Evolutionary conservation across 2,113 vertebrate genomes (phyloP).

Genomic region (Meriones unguiculatus): DNA sequence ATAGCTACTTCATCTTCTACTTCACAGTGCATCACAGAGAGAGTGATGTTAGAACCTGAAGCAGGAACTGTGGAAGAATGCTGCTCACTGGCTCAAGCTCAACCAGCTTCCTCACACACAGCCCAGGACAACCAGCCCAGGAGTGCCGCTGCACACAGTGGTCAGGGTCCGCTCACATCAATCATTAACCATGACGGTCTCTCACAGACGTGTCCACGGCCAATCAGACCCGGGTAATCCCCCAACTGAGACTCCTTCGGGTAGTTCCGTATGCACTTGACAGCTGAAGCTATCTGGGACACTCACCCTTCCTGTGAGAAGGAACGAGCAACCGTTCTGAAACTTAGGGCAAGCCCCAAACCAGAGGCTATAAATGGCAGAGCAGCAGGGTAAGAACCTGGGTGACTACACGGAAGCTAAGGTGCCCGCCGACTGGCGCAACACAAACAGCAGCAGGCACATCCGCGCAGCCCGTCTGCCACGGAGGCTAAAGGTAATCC

Average conservation of each 20-base stretch:
- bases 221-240: neutral
- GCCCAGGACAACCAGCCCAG: neutral
- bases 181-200: neutral
- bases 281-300: neutral
- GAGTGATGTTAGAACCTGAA: neutral
- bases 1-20: neutral
- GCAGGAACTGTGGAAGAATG: neutral
- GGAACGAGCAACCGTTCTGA: neutral
- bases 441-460: neutral
- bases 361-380: neutral
- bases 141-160: neutral
- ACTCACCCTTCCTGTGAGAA: neutral
- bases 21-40: neutral
- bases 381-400: neutral
- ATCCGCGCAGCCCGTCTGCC: neutral
- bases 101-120: neutral
- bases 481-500: too few relatives aligned
- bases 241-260: neutral
- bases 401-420: neutral
- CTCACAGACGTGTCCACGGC: neutral
- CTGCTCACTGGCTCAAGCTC: too few relatives aligned
- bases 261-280: neutral
- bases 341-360: neutral
- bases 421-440: fast-evolving
- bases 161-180: neutral